These are phyloP conservation scores for Phalanger gymnotis DNA, from an alignment of 2,797 vertebrate genomes.

Conservation along the genomic window DNA sequence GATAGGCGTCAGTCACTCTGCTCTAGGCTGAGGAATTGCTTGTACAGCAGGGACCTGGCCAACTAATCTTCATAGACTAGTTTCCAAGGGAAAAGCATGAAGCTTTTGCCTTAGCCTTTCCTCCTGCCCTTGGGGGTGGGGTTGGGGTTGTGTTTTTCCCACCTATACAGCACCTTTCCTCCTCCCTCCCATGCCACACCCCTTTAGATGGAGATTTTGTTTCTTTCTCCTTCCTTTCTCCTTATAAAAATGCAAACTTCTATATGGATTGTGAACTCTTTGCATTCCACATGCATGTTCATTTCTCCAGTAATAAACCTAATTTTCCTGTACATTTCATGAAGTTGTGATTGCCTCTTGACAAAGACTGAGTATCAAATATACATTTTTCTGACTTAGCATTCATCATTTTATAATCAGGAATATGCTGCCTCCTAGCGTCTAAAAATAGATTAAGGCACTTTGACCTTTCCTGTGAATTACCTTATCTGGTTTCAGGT, in stretches of 20 bases:
- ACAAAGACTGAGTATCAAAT: background rate
- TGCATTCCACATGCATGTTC: background rate
- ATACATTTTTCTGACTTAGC: constrained; percentile 4
- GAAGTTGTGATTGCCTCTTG: background rate
- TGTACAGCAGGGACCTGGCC: background rate
- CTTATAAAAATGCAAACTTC: background rate
- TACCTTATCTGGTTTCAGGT: constrained; percentile 13
- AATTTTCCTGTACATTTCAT: background rate
- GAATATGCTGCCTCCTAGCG: constrained; percentile 68
- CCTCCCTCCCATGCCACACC: background rate
- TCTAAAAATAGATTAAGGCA: constrained; percentile 11
- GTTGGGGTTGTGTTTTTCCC: background rate
- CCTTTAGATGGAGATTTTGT: background rate
- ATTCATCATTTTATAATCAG: constrained; percentile 33
- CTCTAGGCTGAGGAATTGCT: background rate
- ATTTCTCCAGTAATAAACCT: background rate
- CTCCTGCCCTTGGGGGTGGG: background rate
- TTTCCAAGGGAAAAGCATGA: background rate
- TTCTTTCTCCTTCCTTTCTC: background rate
- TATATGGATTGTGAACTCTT: background rate
- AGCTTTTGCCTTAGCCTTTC: background rate
- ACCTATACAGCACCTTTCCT: background rate
- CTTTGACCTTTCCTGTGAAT: background rate
- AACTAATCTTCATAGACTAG: background rate
- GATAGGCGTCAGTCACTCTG: background rate